These are phyloP conservation scores for Enteromius treurensis DNA, from an alignment of 2,797 vertebrate species.

Conservation along the genomic window DNA sequence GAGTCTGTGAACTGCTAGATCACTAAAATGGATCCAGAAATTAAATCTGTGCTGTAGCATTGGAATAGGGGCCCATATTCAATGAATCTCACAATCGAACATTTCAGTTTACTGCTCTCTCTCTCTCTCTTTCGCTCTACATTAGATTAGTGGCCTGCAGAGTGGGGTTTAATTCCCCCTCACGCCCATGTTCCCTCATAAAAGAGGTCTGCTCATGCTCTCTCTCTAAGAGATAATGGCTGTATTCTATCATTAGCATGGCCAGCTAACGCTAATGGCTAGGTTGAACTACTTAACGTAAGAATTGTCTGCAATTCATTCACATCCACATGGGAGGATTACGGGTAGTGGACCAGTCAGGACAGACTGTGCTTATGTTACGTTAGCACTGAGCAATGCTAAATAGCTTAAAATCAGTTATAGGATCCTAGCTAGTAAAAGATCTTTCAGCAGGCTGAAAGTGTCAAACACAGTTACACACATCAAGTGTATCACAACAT, in stretches of 20 bases:
- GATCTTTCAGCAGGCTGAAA: background rate
- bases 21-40: conserved; percentile 38
- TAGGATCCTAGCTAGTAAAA: background rate
- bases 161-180: conserved; percentile 56
- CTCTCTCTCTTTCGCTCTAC: conserved; percentile 15
- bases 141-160: conserved; percentile 55
- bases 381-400: background rate
- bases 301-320: conserved; percentile 18
- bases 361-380: conserved; percentile 6
- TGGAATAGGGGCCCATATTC: conserved; percentile 12
- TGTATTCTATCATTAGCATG: conserved; percentile 32
- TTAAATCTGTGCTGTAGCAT: conserved; percentile 26
- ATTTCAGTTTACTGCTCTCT: conserved; percentile 9
- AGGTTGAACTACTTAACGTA: conserved; percentile 18
- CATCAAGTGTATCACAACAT: background rate
- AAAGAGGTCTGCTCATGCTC: conserved; percentile 88
- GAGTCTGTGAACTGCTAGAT: conserved; percentile 40
- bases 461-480: background rate
- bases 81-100: conserved; percentile 15
- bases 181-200: conserved; percentile 38
- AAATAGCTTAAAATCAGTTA: conserved; percentile 10
- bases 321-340: conserved; percentile 9
- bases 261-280: conserved; percentile 26
- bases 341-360: conserved; percentile 1
- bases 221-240: conserved; percentile 36